Percentiles rank a stretch among this genome's conserved stretches.
phyloP scores from a whole-genome alignment of 1,140 invertebrate genomes.

The Tetranychus cinnabarinus region DNA sequence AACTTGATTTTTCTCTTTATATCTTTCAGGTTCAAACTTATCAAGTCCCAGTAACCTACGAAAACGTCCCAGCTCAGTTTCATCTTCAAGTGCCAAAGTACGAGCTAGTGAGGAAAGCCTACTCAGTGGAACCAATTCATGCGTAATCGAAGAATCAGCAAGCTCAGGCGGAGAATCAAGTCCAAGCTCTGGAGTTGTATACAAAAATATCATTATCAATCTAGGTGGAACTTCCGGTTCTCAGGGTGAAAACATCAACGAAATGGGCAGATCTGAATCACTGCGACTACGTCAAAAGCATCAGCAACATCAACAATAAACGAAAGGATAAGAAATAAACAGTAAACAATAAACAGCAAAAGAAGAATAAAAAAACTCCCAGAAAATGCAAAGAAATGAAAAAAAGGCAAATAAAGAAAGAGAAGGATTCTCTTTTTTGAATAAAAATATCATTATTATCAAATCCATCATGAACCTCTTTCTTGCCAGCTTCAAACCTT shows the following conservation, averaged over 20 bases:
- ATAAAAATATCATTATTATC: too few relatives aligned
- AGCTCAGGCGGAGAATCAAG: slow-evolving; percentile 14
- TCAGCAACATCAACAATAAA: too few relatives aligned
- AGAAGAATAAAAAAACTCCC: too few relatives aligned
- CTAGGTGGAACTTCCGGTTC: slow-evolving; percentile 5
- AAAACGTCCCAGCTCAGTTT: background rate
- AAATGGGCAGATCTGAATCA: too few relatives aligned
- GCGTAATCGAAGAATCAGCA: slow-evolving; percentile 15
- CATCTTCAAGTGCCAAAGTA: background rate
- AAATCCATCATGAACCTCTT: too few relatives aligned
- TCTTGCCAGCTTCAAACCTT: too few relatives aligned
- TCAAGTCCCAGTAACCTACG: slow-evolving; percentile 2
- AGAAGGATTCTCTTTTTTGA: too few relatives aligned
- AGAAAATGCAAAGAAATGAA: too few relatives aligned
- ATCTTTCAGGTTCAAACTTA: background rate
- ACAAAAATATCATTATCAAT: slow-evolving; percentile 17
- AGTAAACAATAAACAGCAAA: too few relatives aligned
- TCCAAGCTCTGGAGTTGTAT: slow-evolving; percentile 12
- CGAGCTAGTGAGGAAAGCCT: slow-evolving; percentile 13
- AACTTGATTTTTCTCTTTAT: background rate
- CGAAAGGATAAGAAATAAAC: too few relatives aligned
- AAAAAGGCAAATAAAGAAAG: too few relatives aligned
- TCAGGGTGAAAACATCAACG: background rate
- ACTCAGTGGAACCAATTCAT: slow-evolving; percentile 10
- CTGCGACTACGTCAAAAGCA: too few relatives aligned